Conservation (phyloP, 2,888 invertebrate genomes). For the Agrypnus murinus region DNA sequence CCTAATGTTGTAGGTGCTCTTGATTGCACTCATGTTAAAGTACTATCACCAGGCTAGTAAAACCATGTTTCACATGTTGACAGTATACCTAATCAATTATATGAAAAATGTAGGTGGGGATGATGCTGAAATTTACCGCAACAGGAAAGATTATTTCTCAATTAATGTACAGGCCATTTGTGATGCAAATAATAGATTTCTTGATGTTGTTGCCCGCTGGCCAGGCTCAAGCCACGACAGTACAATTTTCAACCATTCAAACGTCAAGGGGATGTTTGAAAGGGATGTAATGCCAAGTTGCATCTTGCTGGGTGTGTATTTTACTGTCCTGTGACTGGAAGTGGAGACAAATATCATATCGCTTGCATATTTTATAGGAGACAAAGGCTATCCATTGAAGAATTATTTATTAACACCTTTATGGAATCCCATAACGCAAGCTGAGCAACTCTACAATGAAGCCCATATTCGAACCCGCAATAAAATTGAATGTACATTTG, state of each 20-base stretch:
- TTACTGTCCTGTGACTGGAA: too few species aligned
- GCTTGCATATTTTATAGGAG: neutral
- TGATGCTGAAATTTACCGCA: too few species aligned
- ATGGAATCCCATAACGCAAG: neutral
- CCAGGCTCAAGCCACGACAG: constrained; percentile 5
- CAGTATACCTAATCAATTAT: too few species aligned
- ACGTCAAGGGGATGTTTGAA: neutral
- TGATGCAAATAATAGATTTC: neutral
- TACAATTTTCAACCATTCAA: too few species aligned
- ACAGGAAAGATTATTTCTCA: too few species aligned
- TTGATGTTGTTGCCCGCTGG: too few species aligned
- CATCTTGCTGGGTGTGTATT: neutral
- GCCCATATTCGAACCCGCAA: neutral
- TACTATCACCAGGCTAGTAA: constrained; percentile 9
- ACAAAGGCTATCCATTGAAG: neutral
- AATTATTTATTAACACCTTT: neutral
- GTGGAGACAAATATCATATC: too few species aligned
- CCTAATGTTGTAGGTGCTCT: constrained; percentile 10
- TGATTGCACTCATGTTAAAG: constrained; percentile 21
- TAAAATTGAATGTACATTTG: constrained; percentile 53
- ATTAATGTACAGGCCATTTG: neutral
- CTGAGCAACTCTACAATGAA: constrained; percentile 1
- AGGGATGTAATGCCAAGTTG: neutral
- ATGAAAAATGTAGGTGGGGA: too few species aligned
- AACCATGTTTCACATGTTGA: too few species aligned